Base-by-base conservation (phyloP, 2,888 invertebrate genomes). In the Acheta domesticus region DNA sequence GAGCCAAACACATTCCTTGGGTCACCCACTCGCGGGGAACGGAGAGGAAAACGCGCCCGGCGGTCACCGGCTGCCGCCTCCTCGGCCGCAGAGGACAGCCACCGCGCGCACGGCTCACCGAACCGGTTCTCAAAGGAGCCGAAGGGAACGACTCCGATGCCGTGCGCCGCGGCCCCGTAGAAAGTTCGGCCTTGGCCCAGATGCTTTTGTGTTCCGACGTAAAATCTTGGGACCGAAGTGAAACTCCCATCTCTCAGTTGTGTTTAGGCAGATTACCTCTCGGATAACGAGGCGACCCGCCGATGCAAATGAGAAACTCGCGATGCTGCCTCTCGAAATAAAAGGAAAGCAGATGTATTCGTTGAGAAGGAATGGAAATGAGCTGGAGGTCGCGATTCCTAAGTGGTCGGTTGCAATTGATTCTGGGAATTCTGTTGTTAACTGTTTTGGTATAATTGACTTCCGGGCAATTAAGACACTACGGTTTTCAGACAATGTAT, bases 111-210 rank as follows among this genome's bases (percentile, higher is more conserved):
- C 36, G 36, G 36, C 36, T 36, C 36, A 62, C 62, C n/a, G 16
- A 19, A 62, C 62, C 62, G n/a, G 62, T 62, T 62, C 62, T n/a
- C n/a, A 19, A 62, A 8, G 14, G 62, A 14, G 62, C 62, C 62
- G 62, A 62, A 62, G 62, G 62, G 62, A 19, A 19, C 62, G 62
- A 62, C 14, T n/a, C 62, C n/a, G 5, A 62, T 62, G 62, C n/a
- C n/a, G 36, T 1, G 36, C 36, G 36, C 8, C 36, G 8, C 36
- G 8, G 36, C 36, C 16, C 1, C 62, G 16, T 8, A 62, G 62
- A 62, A 62, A 62, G 62, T 62, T 62, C 62, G 62, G 62, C 62
- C 62, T 62, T 62, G 62, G 62, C 62, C 62, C 62, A 62, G 16
- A 19, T 62, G 62, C n/a, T 62, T 62, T 62, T 62, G 62, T 62